Percentiles rank a stretch among this genome's conserved stretches.
These are phyloP conservation scores for Eufriesea mexicana DNA, from an alignment of 1,140 invertebrate species.

Conservation along the genomic window DNA sequence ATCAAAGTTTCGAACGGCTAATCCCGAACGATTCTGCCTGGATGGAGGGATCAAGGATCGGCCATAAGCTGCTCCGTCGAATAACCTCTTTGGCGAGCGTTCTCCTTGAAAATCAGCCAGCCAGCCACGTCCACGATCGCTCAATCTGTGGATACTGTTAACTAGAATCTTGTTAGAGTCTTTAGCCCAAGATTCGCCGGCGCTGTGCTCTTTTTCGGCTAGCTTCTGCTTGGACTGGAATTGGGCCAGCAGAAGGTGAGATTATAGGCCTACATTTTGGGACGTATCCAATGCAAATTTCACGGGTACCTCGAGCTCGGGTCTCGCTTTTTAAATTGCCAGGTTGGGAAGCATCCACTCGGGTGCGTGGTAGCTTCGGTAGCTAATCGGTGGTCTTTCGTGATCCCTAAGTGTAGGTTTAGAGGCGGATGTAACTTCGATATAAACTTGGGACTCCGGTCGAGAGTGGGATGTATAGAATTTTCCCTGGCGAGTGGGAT, in stretches of 20 bases:
- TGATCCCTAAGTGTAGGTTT: not conserved
- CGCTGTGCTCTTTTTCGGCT: not conserved
- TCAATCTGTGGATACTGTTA: slow-evolving; percentile 15
- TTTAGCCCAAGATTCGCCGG: not conserved
- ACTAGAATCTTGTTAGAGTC: slow-evolving; percentile 6
- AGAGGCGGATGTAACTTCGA: not conserved
- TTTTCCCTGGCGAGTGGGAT: too few species aligned
- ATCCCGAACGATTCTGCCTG: slow-evolving; percentile 63
- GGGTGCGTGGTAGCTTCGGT: too few species aligned
- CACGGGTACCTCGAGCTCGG: not conserved
- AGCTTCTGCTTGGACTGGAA: not conserved
- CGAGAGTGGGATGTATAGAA: too few species aligned
- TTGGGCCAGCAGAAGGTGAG: not conserved
- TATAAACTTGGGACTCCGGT: not conserved
- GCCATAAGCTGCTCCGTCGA: slow-evolving; percentile 43
- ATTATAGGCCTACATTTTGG: not conserved
- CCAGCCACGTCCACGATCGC: not conserved
- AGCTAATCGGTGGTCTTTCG: not conserved
- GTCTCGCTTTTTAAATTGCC: slow-evolving; percentile 4
- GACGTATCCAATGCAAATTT: slow-evolving; percentile 13
- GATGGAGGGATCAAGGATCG: slow-evolving; percentile 60
- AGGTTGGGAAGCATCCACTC: not conserved
- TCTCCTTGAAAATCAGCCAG: slow-evolving; percentile 30
- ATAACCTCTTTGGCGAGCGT: slow-evolving; percentile 42
- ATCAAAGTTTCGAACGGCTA: slow-evolving; percentile 76